Percentiles rank a stretch among this genome's conserved stretches.
These are phyloP conservation scores for Heliconius hermathena DNA, from an alignment of 1,140 invertebrate genomes.

Conservation along the genomic window DNA sequence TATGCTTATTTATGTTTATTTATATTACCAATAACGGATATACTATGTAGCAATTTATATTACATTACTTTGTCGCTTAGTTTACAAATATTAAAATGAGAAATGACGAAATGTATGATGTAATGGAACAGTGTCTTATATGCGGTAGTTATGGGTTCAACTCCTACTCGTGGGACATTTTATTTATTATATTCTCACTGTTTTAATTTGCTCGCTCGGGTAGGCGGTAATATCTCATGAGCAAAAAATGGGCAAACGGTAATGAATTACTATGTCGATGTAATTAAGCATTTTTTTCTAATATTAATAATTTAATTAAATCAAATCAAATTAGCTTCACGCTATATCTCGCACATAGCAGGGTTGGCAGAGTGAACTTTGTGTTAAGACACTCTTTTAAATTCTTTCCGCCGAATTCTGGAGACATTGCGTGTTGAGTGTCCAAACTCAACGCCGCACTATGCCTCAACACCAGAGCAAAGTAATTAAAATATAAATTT, in stretches of 20 bases:
- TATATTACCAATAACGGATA: constrained; percentile 3
- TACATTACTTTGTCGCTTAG: neutral
- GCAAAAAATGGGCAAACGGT: too few species aligned
- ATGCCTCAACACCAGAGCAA: too few species aligned
- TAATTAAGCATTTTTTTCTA: too few species aligned
- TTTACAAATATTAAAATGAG: constrained; percentile 2
- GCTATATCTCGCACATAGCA: neutral
- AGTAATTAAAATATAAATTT: too few species aligned
- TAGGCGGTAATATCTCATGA: too few species aligned
- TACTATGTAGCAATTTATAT: constrained; percentile 8
- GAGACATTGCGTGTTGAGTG: too few species aligned
- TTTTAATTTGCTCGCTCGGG: neutral
- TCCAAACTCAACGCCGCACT: too few species aligned
- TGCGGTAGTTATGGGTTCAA: neutral
- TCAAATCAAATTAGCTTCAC: neutral
- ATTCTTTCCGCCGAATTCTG: too few species aligned
- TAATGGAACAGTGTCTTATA: neutral
- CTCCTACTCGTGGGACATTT: neutral
- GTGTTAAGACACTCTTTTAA: neutral
- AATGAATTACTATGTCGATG: too few species aligned
- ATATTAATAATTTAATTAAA: neutral
- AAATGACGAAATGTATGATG: neutral
- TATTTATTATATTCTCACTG: neutral
- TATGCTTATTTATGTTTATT: constrained; percentile 3
- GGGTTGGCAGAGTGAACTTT: neutral